phyloP scores from a whole-genome alignment of 2,113 vertebrate genomes.

The Caretta caretta region DNA sequence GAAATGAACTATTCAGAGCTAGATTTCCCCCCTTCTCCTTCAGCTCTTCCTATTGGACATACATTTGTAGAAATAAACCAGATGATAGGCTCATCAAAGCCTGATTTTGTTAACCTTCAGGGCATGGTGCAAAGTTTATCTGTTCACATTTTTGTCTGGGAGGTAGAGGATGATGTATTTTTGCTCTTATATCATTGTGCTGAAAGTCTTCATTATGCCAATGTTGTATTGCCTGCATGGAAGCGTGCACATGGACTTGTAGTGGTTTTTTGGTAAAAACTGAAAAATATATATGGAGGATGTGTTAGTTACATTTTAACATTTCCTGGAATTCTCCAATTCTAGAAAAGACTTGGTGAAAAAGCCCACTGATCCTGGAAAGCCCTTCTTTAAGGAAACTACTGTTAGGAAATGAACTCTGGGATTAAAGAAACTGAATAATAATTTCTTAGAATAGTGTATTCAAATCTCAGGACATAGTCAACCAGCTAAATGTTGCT shows the following conservation, averaged over 20 bases:
- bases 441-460: background rate
- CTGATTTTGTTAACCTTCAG: no score
- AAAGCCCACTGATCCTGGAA: background rate
- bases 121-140: background rate
- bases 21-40: no score
- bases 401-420: background rate
- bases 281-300: fast-evolving
- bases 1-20: no score
- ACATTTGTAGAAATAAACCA: no score
- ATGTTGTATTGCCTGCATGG: background rate
- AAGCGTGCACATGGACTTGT: background rate
- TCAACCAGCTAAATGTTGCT: background rate
- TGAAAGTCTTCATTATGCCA: background rate
- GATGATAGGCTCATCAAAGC: no score
- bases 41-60: no score
- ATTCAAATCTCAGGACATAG: background rate
- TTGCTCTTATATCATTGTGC: no score
- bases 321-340: background rate
- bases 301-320: background rate
- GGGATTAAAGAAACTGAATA: background rate
- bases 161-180: background rate
- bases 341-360: background rate
- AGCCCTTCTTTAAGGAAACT: background rate
- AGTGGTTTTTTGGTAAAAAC: background rate
- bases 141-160: background rate